phyloP scores from a whole-genome alignment of 2,888 invertebrate genomes.

The Parascotia fuliginaria region DNA sequence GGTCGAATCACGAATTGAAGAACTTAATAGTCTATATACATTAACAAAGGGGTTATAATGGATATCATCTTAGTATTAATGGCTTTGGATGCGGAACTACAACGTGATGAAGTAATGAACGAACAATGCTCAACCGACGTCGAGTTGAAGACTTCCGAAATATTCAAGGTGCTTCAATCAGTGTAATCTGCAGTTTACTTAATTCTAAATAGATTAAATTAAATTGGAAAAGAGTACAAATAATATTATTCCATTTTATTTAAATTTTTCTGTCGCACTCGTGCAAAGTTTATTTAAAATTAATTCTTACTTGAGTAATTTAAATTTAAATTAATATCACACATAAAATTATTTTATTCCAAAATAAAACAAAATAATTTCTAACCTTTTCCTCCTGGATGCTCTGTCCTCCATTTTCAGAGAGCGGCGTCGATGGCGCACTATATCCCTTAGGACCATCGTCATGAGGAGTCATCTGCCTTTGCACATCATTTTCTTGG shows the following conservation, averaged over 20 bases:
- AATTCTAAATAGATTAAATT: not conserved
- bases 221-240: no score
- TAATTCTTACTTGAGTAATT: no score
- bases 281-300: no score
- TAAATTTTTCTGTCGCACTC: no score
- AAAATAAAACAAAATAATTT: no score
- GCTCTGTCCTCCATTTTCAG: constrained; percentile 80
- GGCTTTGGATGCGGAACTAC: constrained; percentile 71
- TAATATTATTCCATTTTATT: no score
- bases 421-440: constrained; percentile 81
- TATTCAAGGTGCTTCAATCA: constrained; percentile 64
- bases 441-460: constrained; percentile 82
- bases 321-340: no score
- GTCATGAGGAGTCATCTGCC: constrained; percentile 80
- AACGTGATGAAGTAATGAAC: constrained; percentile 76
- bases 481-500: constrained; percentile 78
- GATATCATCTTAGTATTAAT: constrained; percentile 69
- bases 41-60: constrained; percentile 32
- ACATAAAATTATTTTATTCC: no score
- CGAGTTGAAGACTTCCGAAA: constrained; percentile 78
- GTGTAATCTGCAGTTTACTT: not conserved
- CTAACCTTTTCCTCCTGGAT: constrained; percentile 83
- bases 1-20: constrained; percentile 24
- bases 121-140: constrained; percentile 72
- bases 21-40: constrained; percentile 19